Conservation (phyloP, 1,140 invertebrate genomes). For the Macrobrachium rosenbergii region DNA sequence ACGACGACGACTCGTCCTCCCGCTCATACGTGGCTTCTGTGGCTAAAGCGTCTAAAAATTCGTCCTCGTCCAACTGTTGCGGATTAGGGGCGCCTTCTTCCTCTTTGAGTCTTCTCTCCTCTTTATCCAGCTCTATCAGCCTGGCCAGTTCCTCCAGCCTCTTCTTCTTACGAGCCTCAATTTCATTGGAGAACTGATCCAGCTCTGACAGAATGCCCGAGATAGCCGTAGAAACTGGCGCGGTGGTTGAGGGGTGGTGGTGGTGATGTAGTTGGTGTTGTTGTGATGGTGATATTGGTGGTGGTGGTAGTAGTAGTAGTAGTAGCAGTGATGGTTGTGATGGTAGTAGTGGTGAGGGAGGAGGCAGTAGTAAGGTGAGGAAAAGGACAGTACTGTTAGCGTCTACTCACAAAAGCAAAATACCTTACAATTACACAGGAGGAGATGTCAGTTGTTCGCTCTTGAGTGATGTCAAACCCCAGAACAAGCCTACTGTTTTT, state of each 20-base stretch:
- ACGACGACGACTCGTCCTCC: too few species aligned
- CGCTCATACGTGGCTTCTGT: too few species aligned
- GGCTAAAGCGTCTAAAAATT: neutral
- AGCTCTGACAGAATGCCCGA: slow-evolving; percentile 81
- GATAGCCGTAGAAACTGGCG: slow-evolving; percentile 79
- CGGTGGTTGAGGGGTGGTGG: slow-evolving; percentile 21
- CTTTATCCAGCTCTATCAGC: slow-evolving; percentile 43
- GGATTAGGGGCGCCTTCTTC: neutral
- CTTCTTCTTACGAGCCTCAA: slow-evolving; percentile 39
- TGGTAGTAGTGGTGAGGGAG: neutral
- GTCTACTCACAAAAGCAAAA: slow-evolving; percentile 5
- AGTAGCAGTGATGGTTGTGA: neutral
- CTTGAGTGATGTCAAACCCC: slow-evolving; percentile 10
- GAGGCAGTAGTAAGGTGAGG: slow-evolving; percentile 14
- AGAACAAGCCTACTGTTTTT: neutral
- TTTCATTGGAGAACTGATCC: slow-evolving; percentile 71
- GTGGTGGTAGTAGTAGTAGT: neutral
- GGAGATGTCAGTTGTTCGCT: neutral
- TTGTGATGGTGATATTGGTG: neutral
- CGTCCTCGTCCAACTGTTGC: slow-evolving; percentile 3
- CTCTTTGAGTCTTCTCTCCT: slow-evolving; percentile 27
- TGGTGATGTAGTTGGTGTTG: slow-evolving; percentile 16
- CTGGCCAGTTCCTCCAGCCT: slow-evolving; percentile 49
- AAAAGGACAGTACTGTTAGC: slow-evolving; percentile 33
- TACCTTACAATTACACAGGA: slow-evolving; percentile 18